Evolutionary conservation across 2,797 vertebrate species (phyloP).

Genomic region (Mormyrus hasselquistii): DNA sequence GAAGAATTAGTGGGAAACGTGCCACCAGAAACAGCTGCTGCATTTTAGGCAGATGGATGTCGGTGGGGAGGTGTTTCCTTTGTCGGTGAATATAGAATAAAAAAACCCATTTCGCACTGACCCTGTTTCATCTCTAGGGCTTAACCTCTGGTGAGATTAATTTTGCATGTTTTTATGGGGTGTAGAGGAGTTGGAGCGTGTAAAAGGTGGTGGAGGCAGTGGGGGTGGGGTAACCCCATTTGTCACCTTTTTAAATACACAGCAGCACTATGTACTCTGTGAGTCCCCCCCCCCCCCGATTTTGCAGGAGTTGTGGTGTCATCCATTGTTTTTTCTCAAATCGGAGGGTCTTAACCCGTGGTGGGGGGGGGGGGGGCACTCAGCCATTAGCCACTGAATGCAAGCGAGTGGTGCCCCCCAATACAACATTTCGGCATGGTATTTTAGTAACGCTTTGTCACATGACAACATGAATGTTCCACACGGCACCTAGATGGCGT

Average conservation of each 20-base stretch:
- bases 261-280: slow-evolving; percentile 13
- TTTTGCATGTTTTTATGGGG: slow-evolving; percentile 33
- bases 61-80: slow-evolving; percentile 51
- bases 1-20: slow-evolving; percentile 58
- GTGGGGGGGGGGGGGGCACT: background rate
- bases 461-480: background rate
- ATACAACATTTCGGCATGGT: background rate
- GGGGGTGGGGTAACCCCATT: slow-evolving; percentile 22
- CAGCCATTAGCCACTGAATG: background rate
- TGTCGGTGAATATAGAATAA: slow-evolving; percentile 29
- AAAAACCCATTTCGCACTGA: slow-evolving; percentile 49
- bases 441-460: background rate
- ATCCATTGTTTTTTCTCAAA: background rate
- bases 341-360: background rate
- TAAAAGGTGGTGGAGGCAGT: background rate
- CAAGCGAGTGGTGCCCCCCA: background rate
- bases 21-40: slow-evolving; percentile 61
- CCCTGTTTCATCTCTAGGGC: slow-evolving; percentile 51
- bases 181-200: background rate
- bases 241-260: slow-evolving; percentile 38
- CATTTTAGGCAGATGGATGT: slow-evolving; percentile 55
- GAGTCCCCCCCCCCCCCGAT: background rate
- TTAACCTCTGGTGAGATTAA: slow-evolving; percentile 44
- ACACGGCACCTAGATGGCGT: too few species aligned
- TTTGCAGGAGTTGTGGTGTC: background rate